Evolutionary conservation across 2,888 invertebrate species (phyloP).

Genomic region (Spodoptera picta): DNA sequence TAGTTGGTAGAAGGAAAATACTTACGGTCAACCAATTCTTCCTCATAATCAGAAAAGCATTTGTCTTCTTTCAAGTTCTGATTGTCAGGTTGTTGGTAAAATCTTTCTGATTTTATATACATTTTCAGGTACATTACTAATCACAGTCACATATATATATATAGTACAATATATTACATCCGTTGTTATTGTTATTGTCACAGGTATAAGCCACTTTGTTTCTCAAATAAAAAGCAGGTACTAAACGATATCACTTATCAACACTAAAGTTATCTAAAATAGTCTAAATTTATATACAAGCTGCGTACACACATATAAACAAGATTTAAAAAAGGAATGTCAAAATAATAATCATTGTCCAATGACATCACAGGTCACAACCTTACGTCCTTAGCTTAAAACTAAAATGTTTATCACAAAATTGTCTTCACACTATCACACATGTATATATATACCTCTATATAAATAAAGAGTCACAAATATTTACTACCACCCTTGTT

Average conservation of each 20-base stretch:
- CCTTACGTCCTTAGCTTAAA: constrained; percentile 46
- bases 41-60: constrained; percentile 82
- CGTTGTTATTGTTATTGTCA: constrained; percentile 20
- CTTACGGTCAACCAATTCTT: constrained; percentile 82
- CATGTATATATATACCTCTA: no score
- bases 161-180: neutral
- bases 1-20: constrained; percentile 27
- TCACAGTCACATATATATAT: constrained; percentile 44
- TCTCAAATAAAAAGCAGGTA: constrained; percentile 9
- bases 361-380: constrained; percentile 53
- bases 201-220: constrained; percentile 22
- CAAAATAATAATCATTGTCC: constrained; percentile 43
- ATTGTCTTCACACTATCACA: constrained; percentile 3
- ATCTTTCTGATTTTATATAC: constrained; percentile 84
- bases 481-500: neutral
- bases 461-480: constrained; percentile 1
- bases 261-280: constrained; percentile 7
- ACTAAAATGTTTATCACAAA: constrained; percentile 18
- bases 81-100: constrained; percentile 80
- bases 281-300: constrained; percentile 9
- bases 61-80: constrained; percentile 78
- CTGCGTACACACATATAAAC: constrained; percentile 12
- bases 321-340: constrained; percentile 35
- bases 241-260: constrained; percentile 20
- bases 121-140: constrained; percentile 82